phyloP scores from a whole-genome alignment of 37 sponge, comb jelly and placozoan genomes.

The Chondrosia reniformis region DNA sequence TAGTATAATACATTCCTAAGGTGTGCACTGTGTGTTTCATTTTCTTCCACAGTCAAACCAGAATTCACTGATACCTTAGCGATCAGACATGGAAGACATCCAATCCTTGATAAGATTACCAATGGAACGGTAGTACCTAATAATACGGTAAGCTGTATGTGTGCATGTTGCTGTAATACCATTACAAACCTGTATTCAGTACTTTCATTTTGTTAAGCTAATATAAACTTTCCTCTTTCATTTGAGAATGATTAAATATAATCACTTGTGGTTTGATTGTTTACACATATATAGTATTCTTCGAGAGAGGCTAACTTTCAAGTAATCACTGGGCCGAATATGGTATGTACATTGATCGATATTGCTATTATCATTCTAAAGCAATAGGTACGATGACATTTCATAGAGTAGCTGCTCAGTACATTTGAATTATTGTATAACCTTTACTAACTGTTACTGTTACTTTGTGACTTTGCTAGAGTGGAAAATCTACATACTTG shows the following conservation, averaged over 20 bases:
- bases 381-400: no score
- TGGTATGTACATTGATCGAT: constrained; percentile 78
- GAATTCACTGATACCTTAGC: constrained; percentile 96
- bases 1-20: no score
- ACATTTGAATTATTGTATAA: no score
- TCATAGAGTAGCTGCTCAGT: no score
- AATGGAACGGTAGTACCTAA: constrained; percentile 70
- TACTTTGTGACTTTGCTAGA: constrained; percentile 49
- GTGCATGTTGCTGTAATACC: background rate
- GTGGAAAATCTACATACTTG: constrained; percentile 84
- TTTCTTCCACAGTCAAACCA: constrained; percentile 39
- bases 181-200: background rate
- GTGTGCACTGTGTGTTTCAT: background rate
- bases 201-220: no score
- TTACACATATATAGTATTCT: constrained; percentile 58
- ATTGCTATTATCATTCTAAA: no score
- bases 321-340: constrained; percentile 96
- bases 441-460: no score
- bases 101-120: constrained; percentile 82
- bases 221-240: no score
- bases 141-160: constrained; percentile 58
- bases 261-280: no score
- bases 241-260: no score
- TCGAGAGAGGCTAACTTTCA: constrained; percentile 77
- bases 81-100: constrained; percentile 87